Base-by-base conservation (phyloP, 2,113 vertebrate species). In the Nycticebus coucang region DNA sequence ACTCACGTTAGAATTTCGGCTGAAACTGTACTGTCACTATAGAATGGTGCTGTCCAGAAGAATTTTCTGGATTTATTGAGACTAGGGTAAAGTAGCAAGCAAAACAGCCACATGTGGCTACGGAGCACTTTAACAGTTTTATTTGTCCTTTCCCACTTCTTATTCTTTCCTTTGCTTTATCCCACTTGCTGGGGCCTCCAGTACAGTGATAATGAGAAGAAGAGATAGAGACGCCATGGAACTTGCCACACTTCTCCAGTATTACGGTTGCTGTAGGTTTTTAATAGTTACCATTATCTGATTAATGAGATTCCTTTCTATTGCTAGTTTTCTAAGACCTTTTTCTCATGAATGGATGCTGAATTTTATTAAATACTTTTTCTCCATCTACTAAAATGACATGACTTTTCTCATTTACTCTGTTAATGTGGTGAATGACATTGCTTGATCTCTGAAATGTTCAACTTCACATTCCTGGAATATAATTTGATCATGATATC, bases 351-450 rank as follows among this genome's bases (percentile, higher is more conserved):
- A 85, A 75, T 28, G 4, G 35, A 74, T 75, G 69, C 28, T 80
- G 33, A 78, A 60, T 89, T 92, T n/a, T 88, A 95, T n/a, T 89
- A 78, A 60, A 66, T 33, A 50, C 37, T 60, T 68, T 71, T 84
- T 83, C 86, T 83, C 45, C 45, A 57, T 66, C 28, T 37, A 69
- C 0, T 84, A 41, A 71, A 87, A 53, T 30, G 18, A 19, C 35
- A n/a, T 21, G n/a, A 21, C 12, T 72, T 93, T 84, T 78, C 71
- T 62, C 53, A 95, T 78, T 53, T 50, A 28, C 6, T 85, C 64
- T 33, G 53, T 84, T 71, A 41, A 83, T 37, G 37, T 53, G 53
- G 50, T 60, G 33, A 77, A 57, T 53, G 22, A 69, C 33, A 68
- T 8, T 30, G 26, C 80, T 0, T 50, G 87, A 84, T 59, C 68